Conservation (phyloP, 2,888 invertebrate species). For the Kuschelorhynchus macadamiae region DNA sequence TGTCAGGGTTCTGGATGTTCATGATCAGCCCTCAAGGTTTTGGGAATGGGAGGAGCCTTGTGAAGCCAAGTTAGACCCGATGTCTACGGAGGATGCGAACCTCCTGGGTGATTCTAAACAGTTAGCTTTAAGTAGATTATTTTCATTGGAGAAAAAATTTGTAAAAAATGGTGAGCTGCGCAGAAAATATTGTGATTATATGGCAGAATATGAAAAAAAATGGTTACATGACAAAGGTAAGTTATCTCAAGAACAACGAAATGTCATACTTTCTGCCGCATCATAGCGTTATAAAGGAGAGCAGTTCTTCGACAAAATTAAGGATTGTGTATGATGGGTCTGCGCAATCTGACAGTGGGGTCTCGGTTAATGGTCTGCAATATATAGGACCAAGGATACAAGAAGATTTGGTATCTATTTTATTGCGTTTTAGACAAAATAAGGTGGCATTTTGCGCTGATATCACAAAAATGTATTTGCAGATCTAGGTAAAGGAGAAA, state of each 20-base stretch:
- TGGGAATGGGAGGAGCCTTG: too few species aligned
- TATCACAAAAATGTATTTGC: slow-evolving; percentile 53
- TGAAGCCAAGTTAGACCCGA: too few species aligned
- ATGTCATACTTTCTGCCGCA: slow-evolving; percentile 50
- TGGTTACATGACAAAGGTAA: slow-evolving; percentile 13
- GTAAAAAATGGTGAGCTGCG: neutral
- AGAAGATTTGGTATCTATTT: too few species aligned
- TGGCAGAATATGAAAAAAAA: slow-evolving; percentile 5
- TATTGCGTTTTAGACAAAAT: slow-evolving; percentile 40
- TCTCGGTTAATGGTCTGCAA: slow-evolving; percentile 48
- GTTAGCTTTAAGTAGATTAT: neutral
- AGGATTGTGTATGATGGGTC: slow-evolving; percentile 52
- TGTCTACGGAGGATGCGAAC: too few species aligned
- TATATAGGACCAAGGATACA: too few species aligned
- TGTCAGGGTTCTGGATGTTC: too few species aligned
- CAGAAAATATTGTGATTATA: neutral
- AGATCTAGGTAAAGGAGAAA: slow-evolving; percentile 31
- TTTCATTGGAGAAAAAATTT: neutral
- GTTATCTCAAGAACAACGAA: neutral
- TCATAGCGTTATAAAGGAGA: slow-evolving; percentile 45
- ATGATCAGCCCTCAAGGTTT: too few species aligned
- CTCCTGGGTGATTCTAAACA: neutral
- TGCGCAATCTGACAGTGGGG: slow-evolving; percentile 34
- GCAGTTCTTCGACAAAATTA: slow-evolving; percentile 44
- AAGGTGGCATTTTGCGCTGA: slow-evolving; percentile 42